Evolutionary conservation across 2,797 vertebrate genomes (phyloP), one percentile per base, ranked within the genome.

Genomic region (Odontamblyopus rebecca): DNA sequence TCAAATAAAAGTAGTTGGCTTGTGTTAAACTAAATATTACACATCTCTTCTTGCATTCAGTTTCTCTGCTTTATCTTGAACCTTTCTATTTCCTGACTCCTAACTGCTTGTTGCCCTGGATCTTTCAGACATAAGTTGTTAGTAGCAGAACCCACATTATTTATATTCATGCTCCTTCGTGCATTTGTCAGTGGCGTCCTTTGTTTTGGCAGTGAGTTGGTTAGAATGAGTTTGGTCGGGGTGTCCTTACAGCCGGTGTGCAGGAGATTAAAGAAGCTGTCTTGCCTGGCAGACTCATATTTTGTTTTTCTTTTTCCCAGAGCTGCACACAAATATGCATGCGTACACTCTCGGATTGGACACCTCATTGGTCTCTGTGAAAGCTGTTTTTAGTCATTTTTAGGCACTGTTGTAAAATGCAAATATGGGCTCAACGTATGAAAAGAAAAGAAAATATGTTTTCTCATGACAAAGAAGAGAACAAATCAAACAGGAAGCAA

Each of bases 171-270:
- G 16, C 76, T 68, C 54, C 67, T 68, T 64, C 74, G 70, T 70
- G 79, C 73, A 73, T 77, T 79, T 82, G 77, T 70, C 59, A 69
- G 60, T 69, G 41, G 66, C 29, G 5, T 8, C 23, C 54, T 56
- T 53, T 70, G 69, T 64, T 68, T 53, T 11, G 15, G 16, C 65
- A 0, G 67, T 48, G 57, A 68, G 41, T 67, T 64, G 65, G 69
- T 70, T 78, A 61, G 70, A 50, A 80, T 64, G 35, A 16, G 51
- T 82, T 84, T 80, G 77, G 77, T 85, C 79, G 67, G 70, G 61
- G 67, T 75, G 80, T 67, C 73, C 81, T 68, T 61, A 79, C 74
- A 82, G 51, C n/a, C 50, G 32, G 54, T 71, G 67, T 61, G 51
- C 38, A 72, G 80, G 62, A 78, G 71, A 79, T 82, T 82, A 85